These are phyloP conservation scores for Notechis scutatus DNA, from an alignment of 2,113 vertebrate genomes.

Conservation along the genomic window DNA sequence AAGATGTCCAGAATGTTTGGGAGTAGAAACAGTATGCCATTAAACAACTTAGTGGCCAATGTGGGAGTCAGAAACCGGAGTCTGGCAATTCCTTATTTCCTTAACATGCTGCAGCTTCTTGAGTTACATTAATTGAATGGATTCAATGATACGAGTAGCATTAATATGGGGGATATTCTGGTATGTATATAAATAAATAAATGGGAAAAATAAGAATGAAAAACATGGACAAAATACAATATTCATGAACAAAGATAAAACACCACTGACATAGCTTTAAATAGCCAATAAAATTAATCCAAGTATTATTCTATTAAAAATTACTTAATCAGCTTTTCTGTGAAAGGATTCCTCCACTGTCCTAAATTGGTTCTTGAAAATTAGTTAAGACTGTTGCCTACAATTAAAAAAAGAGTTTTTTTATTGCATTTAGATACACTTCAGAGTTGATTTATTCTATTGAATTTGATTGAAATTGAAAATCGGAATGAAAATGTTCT, in stretches of 20 bases:
- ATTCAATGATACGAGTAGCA: not conserved
- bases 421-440: not conserved
- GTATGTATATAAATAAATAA: not conserved
- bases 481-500: not conserved
- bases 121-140: not conserved
- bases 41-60: not conserved
- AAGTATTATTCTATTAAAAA: not conserved
- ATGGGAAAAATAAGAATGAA: not conserved
- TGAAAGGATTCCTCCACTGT: not conserved
- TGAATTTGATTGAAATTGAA: not conserved
- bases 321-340: not conserved
- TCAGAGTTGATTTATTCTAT: not conserved
- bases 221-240: not conserved
- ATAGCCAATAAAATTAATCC: not conserved
- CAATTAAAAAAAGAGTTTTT: not conserved
- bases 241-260: not conserved
- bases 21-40: not conserved
- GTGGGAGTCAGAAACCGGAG: not conserved
- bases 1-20: not conserved
- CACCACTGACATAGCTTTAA: not conserved
- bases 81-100: not conserved
- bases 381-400: not conserved
- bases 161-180: not conserved
- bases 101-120: not conserved
- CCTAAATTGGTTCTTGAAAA: not conserved